Evolutionary conservation across 1,140 invertebrate species (phyloP), one percentile per base, ranked within the genome.

Genomic region (Notospermus geniculatus): DNA sequence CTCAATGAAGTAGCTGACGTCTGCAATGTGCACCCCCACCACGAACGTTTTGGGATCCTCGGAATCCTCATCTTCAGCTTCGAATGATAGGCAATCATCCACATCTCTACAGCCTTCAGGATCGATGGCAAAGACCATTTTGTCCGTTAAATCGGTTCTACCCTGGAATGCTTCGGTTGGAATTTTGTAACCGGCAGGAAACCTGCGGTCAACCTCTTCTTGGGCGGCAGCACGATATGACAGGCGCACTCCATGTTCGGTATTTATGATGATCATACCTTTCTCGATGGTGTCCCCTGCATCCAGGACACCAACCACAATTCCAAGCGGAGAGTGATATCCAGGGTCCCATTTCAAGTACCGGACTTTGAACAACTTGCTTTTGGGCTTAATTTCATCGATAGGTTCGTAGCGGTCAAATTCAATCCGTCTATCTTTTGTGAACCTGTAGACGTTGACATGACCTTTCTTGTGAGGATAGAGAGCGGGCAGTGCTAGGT

Each of bases 81-180:
- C 46, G 4, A 50, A 19, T 82, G 98, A 97, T 1, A 99, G 81
- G 0, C 97, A 96, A 82, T 98, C 95, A 78, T 98, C 95, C 61
- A 98, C 97, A 79, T 98, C 95, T 5, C 94, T 97, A 78, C 95
- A 97, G 1, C 92, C 93, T 1, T 92, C 91, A 25, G 95, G 93
- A 85, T 98, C 95, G 0, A 99, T 95, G 0, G 93, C 96, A 74
- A 95, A 98, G 36, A 98, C 88, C 94, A 86, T 19, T 5, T 7
- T 5, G 46, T 50, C 46, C 9, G 5, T 5, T 9, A 50, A 27
- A 27, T 50, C 4, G 92, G 81, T 79, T 94, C 93, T 30, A 84
- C 85, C 57, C 91, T 27, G 13, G 4, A 66, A 63, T 2, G 71
- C 54, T 19, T 70, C 59, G 17, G 53, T 19, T 2, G 72, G 64